Conservation (phyloP, 1,140 invertebrate species). For the Trichonephila clavata region DNA sequence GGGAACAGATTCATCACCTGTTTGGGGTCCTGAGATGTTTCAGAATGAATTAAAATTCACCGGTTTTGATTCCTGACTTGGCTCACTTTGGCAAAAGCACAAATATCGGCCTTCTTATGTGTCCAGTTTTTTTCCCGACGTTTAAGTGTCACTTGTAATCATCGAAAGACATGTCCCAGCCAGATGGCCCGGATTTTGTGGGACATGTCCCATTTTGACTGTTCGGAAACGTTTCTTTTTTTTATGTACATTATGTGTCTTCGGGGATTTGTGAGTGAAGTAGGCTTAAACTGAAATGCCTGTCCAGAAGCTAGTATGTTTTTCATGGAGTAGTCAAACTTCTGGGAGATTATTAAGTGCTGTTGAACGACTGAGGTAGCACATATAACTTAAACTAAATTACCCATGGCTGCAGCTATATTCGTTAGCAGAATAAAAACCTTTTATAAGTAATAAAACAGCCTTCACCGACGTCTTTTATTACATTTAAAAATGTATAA, state of each 20-base stretch:
- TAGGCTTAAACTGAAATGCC: conserved; percentile 56
- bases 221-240: neutral
- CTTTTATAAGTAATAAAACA: conserved; percentile 9
- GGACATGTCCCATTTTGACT: conserved; percentile 74
- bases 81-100: neutral
- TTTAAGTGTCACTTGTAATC: conserved; percentile 75
- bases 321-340: conserved; percentile 55
- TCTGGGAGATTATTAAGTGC: conserved; percentile 20
- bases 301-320: neutral
- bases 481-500: conserved; percentile 30
- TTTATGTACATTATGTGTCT: conserved; percentile 56
- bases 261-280: conserved; percentile 54
- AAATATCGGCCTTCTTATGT: conserved; percentile 28
- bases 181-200: conserved; percentile 73
- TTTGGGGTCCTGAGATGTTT: neutral
- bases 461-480: neutral
- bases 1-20: neutral
- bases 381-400: conserved; percentile 33
- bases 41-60: neutral
- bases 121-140: conserved; percentile 36
- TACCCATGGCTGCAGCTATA: neutral
- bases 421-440: conserved; percentile 23
- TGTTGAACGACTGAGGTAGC: neutral
- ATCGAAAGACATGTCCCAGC: conserved; percentile 68
- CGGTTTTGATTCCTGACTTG: conserved; percentile 30